phyloP scores from a whole-genome alignment of 2,888 invertebrate genomes.

The Ornithoptera priamus region DNA sequence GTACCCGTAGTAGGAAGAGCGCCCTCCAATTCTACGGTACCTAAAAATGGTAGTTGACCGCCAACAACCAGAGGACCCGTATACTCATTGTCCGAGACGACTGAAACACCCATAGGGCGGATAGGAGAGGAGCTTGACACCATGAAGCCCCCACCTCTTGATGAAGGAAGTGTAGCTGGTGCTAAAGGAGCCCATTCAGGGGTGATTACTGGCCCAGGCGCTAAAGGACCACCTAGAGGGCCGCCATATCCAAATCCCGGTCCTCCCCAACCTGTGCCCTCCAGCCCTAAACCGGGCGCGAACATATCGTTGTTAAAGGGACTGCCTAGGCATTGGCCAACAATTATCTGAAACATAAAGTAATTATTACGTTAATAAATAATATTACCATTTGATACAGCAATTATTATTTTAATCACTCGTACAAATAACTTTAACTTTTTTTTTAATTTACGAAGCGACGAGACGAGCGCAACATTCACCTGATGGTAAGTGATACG shows the following conservation, averaged over 20 bases:
- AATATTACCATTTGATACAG: no score
- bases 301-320: conserved; percentile 13
- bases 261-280: conserved; percentile 26
- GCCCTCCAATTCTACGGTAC: conserved; percentile 43
- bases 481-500: no score
- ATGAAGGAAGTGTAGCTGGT: conserved; percentile 24
- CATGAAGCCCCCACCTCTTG: conserved; percentile 32
- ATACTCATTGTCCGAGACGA: conserved; percentile 49
- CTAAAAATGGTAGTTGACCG: conserved; percentile 36
- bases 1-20: conserved; percentile 39
- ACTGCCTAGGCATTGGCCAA: conserved; percentile 21
- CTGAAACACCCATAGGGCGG: conserved; percentile 45
- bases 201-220: conserved; percentile 17
- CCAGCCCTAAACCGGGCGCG: conserved; percentile 16
- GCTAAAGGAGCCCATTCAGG: conserved; percentile 25
- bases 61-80: conserved; percentile 34
- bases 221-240: conserved; percentile 16
- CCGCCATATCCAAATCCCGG: conserved; percentile 15
- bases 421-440: no score
- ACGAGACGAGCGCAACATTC: no score
- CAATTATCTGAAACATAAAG: conserved; percentile 21
- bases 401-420: no score
- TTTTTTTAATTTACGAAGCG: no score
- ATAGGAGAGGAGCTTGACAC: conserved; percentile 44
- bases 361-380: not conserved